These are phyloP conservation scores for Therioaphis trifolii DNA, from an alignment of 2,888 invertebrate species.

Conservation along the genomic window DNA sequence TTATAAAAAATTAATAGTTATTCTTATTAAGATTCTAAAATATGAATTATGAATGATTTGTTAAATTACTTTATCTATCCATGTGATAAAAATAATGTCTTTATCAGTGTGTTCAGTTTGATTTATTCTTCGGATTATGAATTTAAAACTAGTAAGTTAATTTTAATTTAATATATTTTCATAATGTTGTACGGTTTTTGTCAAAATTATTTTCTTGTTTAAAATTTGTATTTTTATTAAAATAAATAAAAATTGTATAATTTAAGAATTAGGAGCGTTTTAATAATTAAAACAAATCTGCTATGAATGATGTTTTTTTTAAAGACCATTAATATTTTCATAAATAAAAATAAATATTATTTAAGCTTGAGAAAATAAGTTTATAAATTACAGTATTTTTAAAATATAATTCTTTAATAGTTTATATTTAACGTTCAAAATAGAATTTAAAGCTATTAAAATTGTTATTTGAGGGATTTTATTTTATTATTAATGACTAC, in stretches of 20 bases:
- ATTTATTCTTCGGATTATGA: background rate
- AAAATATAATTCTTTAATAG: conserved; percentile 56
- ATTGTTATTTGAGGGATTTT: conserved; percentile 54
- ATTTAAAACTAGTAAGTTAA: background rate
- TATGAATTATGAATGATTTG: too few relatives aligned
- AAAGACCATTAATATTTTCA: conserved; percentile 18
- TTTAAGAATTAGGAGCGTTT: background rate
- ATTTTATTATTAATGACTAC: conserved; percentile 58
- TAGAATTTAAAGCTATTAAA: conserved; percentile 51
- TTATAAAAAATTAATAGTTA: too few relatives aligned
- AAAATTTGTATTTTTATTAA: background rate
- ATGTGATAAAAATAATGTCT: too few relatives aligned
- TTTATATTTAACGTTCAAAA: conserved; percentile 52
- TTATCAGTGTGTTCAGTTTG: background rate
- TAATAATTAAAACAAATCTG: conserved; percentile 27
- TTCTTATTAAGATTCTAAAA: too few relatives aligned
- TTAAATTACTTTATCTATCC: too few relatives aligned
- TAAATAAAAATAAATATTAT: conserved; percentile 34
- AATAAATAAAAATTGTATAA: background rate
- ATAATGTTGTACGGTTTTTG: too few relatives aligned
- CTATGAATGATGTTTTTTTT: conserved; percentile 23
- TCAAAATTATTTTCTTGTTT: background rate
- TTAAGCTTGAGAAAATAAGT: conserved; percentile 43
- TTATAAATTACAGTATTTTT: conserved; percentile 55
- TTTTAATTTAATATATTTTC: too few relatives aligned